Evolutionary conservation across 2,888 invertebrate genomes (phyloP).

Genomic region (Lottia scabra): DNA sequence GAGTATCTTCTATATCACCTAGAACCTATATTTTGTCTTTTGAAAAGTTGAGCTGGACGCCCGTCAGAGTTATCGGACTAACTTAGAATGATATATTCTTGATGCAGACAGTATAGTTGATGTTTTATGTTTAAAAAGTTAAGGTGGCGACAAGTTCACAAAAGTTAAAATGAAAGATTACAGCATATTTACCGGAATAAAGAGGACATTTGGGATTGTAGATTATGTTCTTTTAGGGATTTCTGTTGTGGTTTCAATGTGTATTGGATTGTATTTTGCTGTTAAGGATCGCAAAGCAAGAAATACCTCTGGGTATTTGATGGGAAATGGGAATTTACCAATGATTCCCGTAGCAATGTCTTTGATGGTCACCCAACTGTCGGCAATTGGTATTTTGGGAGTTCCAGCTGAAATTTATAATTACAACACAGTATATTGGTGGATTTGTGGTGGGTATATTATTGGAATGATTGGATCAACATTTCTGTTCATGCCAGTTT

Average conservation of each 20-base stretch:
- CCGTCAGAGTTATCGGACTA: too few species aligned
- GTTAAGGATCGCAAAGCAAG: conserved; percentile 72
- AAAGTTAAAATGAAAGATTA: conserved; percentile 1
- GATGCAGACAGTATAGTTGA: too few species aligned
- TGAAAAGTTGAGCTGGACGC: too few species aligned
- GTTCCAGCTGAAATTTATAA: conserved; percentile 44
- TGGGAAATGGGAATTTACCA: conserved; percentile 38
- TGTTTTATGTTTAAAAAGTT: too few species aligned
- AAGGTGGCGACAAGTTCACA: too few species aligned
- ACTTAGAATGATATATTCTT: too few species aligned
- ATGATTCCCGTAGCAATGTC: conserved; percentile 64
- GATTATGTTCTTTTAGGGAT: conserved; percentile 37
- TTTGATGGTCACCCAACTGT: conserved; percentile 55
- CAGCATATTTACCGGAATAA: conserved; percentile 30
- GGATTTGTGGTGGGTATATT: conserved; percentile 34
- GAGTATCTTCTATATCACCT: too few species aligned
- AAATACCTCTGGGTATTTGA: conserved; percentile 69
- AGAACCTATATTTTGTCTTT: too few species aligned
- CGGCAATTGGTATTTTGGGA: conserved; percentile 43
- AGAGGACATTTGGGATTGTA: conserved; percentile 23
- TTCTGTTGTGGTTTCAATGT: conserved; percentile 31
- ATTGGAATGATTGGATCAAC: conserved; percentile 40
- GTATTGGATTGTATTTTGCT: conserved; percentile 66
- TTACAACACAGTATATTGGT: conserved; percentile 40
- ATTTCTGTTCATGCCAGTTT: conserved; percentile 33